Conservation (phyloP, 1,140 invertebrate species). For the Ylistrum balloti region DNA sequence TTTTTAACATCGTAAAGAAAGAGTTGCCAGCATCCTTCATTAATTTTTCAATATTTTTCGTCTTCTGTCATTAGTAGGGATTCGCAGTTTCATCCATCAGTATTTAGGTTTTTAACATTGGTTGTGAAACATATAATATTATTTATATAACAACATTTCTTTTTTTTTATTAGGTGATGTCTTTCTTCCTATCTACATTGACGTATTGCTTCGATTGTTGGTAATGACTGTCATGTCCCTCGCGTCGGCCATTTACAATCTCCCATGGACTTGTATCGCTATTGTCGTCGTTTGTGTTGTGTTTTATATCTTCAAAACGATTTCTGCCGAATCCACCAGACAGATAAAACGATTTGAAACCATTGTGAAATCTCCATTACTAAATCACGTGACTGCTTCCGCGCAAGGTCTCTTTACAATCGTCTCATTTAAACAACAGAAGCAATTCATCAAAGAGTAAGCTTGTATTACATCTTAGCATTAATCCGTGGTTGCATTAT, state of each 20-base stretch:
- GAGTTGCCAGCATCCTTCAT: too few species aligned
- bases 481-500: too few species aligned
- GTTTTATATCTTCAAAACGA: conserved; percentile 57
- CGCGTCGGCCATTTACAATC: conserved; percentile 18
- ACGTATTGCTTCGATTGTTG: conserved; percentile 48
- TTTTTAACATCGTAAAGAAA: too few species aligned
- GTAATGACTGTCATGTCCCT: conserved; percentile 44
- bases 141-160: neutral
- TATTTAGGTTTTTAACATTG: too few species aligned
- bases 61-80: too few species aligned
- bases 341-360: conserved; percentile 87
- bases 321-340: conserved; percentile 83
- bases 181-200: conserved; percentile 52
- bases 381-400: conserved; percentile 86
- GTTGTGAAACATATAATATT: too few species aligned
- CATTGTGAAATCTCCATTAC: conserved; percentile 85
- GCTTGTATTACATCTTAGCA: neutral
- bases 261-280: conserved; percentile 56
- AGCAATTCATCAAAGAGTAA: conserved; percentile 75
- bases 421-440: conserved; percentile 84
- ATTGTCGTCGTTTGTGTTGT: conserved; percentile 50
- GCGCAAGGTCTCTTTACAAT: conserved; percentile 86
- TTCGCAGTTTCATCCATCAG: too few species aligned
- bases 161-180: conserved; percentile 51
- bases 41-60: too few species aligned